Evolutionary conservation across 1,140 invertebrate species (phyloP).

Genomic region (Drosophila dunni): DNA sequence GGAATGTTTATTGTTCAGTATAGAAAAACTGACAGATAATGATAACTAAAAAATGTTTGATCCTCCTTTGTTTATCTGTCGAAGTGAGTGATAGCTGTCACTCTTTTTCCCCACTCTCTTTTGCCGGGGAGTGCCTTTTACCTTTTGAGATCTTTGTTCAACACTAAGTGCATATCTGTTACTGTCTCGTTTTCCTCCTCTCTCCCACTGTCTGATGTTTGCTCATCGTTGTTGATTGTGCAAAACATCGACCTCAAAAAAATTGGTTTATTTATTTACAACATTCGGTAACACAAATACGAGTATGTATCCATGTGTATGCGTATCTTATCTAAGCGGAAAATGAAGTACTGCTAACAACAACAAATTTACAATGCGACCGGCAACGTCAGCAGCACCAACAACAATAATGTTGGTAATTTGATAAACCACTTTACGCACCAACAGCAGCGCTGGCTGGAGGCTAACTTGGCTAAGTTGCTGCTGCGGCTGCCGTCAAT

Average conservation of each 20-base stretch:
- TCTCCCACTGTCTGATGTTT: constrained; percentile 3
- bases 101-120: not conserved
- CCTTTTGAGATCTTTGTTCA: not conserved
- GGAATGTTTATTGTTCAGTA: not conserved
- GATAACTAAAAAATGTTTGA: not conserved
- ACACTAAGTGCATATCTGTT: constrained; percentile 13
- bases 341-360: constrained; percentile 39
- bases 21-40: not conserved
- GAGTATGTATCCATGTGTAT: constrained; percentile 6
- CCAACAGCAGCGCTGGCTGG: constrained; percentile 8
- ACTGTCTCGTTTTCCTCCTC: not conserved
- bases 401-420: constrained; percentile 31
- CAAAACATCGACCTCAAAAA: constrained; percentile 69
- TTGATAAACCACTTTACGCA: constrained; percentile 43
- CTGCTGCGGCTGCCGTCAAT: constrained; percentile 15
- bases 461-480: constrained; percentile 21
- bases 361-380: constrained; percentile 55
- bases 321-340: constrained; percentile 68
- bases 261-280: constrained; percentile 67
- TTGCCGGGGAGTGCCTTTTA: not conserved
- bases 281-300: constrained; percentile 32
- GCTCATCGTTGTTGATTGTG: constrained; percentile 50
- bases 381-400: constrained; percentile 51
- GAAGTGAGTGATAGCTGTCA: constrained; percentile 21
- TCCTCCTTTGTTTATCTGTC: constrained; percentile 1